Conservation (phyloP, 2,113 vertebrate species). For the Egretta garzetta region DNA sequence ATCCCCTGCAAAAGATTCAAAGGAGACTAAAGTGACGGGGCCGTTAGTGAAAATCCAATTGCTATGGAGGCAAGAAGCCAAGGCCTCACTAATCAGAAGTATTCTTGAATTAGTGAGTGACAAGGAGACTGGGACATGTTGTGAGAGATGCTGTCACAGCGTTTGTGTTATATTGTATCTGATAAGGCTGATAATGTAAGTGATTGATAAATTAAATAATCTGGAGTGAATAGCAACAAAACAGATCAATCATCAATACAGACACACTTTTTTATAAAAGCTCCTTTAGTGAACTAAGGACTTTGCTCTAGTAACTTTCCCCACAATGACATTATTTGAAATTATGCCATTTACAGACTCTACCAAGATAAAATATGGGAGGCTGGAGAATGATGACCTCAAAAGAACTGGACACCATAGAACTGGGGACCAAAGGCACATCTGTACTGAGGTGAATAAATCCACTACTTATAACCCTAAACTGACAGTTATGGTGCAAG, state of each 20-base stretch:
- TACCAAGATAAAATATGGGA: slow-evolving; percentile 13
- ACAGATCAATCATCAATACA: slow-evolving; percentile 5
- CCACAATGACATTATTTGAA: slow-evolving; percentile 29
- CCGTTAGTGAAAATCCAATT: slow-evolving; percentile 26
- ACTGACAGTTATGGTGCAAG: slow-evolving; percentile 3
- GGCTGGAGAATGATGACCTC: slow-evolving; percentile 33
- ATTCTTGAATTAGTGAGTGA: not conserved
- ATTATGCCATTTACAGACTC: not conserved
- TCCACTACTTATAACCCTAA: slow-evolving; percentile 27
- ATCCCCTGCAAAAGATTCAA: not conserved
- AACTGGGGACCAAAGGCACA: slow-evolving; percentile 61
- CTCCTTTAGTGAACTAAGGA: slow-evolving; percentile 39
- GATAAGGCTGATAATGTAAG: not conserved
- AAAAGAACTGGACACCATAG: slow-evolving; percentile 38
- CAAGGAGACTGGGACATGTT: not conserved
- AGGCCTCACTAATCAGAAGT: slow-evolving; percentile 26
- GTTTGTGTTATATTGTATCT: not conserved
- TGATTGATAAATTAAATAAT: slow-evolving; percentile 1
- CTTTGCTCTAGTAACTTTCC: not conserved
- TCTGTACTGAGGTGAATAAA: slow-evolving; percentile 56
- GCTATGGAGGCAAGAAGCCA: not conserved
- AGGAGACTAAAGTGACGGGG: not conserved
- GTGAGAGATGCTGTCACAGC: not conserved
- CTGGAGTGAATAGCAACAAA: slow-evolving; percentile 12
- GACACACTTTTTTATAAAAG: slow-evolving; percentile 27